Evolutionary conservation across 2,888 invertebrate species (phyloP).

Genomic region (Cerastis rubricosa): DNA sequence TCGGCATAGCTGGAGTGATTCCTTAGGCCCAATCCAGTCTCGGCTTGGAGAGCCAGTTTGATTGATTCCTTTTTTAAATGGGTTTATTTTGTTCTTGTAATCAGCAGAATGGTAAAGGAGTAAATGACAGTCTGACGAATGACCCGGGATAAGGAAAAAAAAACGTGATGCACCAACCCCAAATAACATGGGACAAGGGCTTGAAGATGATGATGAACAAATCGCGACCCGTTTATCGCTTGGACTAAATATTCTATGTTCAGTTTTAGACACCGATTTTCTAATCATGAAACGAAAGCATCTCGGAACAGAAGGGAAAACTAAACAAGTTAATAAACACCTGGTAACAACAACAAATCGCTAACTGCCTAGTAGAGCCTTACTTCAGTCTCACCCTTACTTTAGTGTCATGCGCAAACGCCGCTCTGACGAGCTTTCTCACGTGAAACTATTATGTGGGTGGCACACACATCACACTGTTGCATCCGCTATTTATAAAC

Average conservation of each 20-base stretch:
- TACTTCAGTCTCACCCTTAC: constrained; percentile 20
- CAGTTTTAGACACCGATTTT: not conserved
- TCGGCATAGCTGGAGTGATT: too few relatives aligned
- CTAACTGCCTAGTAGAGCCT: not conserved
- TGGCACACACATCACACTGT: constrained; percentile 45
- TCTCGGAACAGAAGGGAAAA: not conserved
- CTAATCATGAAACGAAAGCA: not conserved
- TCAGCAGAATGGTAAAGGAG: too few relatives aligned
- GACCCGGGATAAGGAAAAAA: too few relatives aligned
- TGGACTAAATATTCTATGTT: not conserved
- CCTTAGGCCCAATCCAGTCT: not conserved
- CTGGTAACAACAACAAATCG: constrained; percentile 1
- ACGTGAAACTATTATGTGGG: constrained; percentile 63
- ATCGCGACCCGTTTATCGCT: not conserved
- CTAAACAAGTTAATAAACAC: not conserved
- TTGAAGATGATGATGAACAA: not conserved
- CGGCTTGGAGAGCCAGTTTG: not conserved
- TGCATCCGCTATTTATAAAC: constrained; percentile 36
- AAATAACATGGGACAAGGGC: too few relatives aligned
- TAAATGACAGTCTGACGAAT: too few relatives aligned
- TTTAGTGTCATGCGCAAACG: constrained; percentile 52
- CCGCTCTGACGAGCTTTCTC: constrained; percentile 60
- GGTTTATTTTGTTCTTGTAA: not conserved
- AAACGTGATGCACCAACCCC: too few relatives aligned
- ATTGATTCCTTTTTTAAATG: not conserved